Conservation (phyloP, 2,888 invertebrate genomes). For the Stenolophus ochropezus region DNA sequence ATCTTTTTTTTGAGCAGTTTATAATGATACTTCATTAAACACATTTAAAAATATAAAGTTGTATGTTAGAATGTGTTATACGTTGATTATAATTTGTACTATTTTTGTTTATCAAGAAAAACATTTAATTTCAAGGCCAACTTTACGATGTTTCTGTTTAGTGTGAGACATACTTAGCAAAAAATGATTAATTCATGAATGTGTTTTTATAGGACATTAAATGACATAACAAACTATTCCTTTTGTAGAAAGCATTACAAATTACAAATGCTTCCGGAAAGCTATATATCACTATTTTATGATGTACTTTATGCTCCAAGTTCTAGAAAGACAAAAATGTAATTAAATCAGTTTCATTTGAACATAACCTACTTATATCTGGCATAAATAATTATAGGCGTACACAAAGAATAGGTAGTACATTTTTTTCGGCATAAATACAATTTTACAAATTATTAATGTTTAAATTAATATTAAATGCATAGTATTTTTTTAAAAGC, state of each 20-base stretch:
- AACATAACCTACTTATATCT: background rate
- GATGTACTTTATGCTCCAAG: background rate
- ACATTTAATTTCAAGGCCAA: background rate
- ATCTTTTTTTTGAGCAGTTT: too few species aligned
- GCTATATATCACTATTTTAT: background rate
- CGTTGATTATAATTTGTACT: too few species aligned
- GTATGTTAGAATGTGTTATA: too few species aligned
- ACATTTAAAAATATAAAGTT: too few species aligned
- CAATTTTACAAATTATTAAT: too few species aligned
- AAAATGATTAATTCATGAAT: background rate
- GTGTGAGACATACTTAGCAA: background rate
- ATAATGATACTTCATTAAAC: too few species aligned
- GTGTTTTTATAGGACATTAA: background rate
- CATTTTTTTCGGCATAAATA: too few species aligned
- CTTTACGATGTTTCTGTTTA: background rate
- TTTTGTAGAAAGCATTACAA: background rate
- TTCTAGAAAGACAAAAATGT: too few species aligned
- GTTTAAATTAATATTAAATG: too few species aligned
- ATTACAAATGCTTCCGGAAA: background rate
- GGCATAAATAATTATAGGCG: background rate
- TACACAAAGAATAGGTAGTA: background rate
- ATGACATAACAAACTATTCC: background rate
- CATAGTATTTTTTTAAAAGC: too few species aligned
- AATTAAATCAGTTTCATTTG: background rate
- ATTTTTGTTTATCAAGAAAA: background rate